A percentile compares a stretch with the other conserved stretches of the same genome.
phyloP scores from a whole-genome alignment of 2,797 vertebrate species.

The Halcyon chelicuti region DNA sequence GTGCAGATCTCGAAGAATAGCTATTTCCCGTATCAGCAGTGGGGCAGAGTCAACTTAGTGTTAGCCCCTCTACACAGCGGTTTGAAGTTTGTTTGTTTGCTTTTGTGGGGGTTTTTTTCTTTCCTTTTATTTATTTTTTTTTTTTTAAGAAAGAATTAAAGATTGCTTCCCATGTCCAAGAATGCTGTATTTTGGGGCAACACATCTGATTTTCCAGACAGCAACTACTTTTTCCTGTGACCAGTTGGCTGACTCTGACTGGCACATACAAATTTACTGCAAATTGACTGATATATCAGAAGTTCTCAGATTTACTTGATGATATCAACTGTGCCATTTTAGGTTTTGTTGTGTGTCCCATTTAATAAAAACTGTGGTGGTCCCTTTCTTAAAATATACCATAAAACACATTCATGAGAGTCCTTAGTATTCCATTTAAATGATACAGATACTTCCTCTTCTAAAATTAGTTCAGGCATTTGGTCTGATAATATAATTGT shows the following conservation, averaged over 20 bases:
- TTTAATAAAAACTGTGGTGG: background rate
- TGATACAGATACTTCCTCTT: background rate
- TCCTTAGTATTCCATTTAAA: conserved; percentile 1
- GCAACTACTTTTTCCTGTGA: background rate
- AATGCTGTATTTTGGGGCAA: background rate
- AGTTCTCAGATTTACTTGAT: background rate
- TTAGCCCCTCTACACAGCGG: background rate
- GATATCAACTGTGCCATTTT: background rate
- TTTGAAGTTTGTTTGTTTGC: background rate
- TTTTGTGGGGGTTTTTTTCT: background rate
- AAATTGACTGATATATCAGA: background rate
- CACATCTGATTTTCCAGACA: background rate
- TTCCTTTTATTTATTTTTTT: background rate
- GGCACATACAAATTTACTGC: background rate
- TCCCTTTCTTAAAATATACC: background rate
- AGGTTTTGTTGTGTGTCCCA: background rate
- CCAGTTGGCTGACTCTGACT: background rate
- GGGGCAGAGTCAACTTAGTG: background rate
- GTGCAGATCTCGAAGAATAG: background rate
- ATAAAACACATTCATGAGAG: background rate
- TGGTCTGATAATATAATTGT: background rate
- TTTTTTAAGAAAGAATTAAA: background rate
- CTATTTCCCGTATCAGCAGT: background rate
- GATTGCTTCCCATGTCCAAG: background rate
- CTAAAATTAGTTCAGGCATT: background rate